phyloP scores from a whole-genome alignment of 2,888 invertebrate genomes.

The Chorisops tibialis region DNA sequence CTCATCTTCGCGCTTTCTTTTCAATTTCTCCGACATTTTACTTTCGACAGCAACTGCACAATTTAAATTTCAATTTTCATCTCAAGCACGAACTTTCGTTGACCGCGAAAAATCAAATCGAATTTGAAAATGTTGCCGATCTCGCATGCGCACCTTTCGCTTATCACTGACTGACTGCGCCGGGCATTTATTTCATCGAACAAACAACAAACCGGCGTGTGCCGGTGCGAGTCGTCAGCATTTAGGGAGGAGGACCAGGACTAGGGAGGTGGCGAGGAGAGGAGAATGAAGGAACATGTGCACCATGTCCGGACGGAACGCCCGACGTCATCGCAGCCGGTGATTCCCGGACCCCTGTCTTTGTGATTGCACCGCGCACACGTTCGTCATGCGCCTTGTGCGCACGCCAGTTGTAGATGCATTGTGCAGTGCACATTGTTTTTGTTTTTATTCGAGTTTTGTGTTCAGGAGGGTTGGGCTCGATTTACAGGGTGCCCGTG shows the following conservation, averaged over 20 bases:
- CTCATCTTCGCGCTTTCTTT: constrained; percentile 42
- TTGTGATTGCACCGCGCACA: neutral
- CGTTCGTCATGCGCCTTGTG: constrained; percentile 19
- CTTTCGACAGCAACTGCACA: too few relatives aligned
- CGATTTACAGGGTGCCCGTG: constrained; percentile 6
- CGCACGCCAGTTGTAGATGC: constrained; percentile 4
- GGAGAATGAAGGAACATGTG: constrained; percentile 17
- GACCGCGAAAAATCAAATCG: too few relatives aligned
- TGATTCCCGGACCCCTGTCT: neutral
- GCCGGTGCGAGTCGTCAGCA: constrained; percentile 10
- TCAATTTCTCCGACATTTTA: constrained; percentile 36
- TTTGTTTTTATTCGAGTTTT: neutral
- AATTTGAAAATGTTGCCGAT: neutral
- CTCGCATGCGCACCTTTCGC: constrained; percentile 4
- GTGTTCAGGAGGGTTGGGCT: neutral
- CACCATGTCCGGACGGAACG: constrained; percentile 20
- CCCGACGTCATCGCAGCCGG: neutral
- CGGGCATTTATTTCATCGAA: too few relatives aligned
- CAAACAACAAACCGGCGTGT: neutral
- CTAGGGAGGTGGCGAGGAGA: constrained; percentile 6
- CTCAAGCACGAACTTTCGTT: too few relatives aligned
- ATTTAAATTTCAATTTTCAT: too few relatives aligned
- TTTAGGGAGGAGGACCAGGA: constrained; percentile 1
- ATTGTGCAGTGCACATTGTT: neutral
- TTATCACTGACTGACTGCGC: neutral